Evolutionary conservation across 2,888 invertebrate species (phyloP).

Genomic region (Neoaliturus tenellus): DNA sequence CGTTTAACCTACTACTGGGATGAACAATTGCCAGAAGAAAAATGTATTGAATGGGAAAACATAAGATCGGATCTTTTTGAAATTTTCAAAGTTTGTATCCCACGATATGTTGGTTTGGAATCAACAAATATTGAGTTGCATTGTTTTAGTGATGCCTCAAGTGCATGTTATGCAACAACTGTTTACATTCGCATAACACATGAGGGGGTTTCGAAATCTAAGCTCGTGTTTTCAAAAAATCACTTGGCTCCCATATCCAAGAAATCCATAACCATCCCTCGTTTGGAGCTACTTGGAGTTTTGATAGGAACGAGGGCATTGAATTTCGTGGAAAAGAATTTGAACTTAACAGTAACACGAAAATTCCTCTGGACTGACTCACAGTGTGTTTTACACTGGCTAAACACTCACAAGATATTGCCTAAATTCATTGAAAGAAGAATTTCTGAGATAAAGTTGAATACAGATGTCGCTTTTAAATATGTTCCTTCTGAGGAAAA

Average conservation of each 20-base stretch:
- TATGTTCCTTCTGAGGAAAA: slow-evolving; percentile 14
- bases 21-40: no score
- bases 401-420: not conserved
- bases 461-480: not conserved
- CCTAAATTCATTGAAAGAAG: slow-evolving; percentile 32
- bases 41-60: no score
- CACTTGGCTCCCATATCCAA: not conserved
- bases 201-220: not conserved
- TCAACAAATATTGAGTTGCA: not conserved
- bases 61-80: not conserved
- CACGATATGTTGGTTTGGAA: not conserved
- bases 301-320: slow-evolving; percentile 1
- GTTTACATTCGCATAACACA: not conserved
- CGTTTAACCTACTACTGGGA: no score
- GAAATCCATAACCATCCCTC: not conserved
- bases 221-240: not conserved
- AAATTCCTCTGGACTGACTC: not conserved
- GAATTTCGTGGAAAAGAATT: not conserved
- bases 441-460: not conserved
- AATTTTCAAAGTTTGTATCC: not conserved
- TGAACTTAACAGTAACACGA: not conserved
- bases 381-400: slow-evolving; percentile 22
- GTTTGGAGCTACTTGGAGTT: not conserved
- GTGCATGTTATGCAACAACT: not conserved
- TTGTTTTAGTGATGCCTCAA: slow-evolving; percentile 14